These are phyloP conservation scores for Taenaris catops DNA, from an alignment of 2,888 invertebrate genomes.

Conservation along the genomic window DNA sequence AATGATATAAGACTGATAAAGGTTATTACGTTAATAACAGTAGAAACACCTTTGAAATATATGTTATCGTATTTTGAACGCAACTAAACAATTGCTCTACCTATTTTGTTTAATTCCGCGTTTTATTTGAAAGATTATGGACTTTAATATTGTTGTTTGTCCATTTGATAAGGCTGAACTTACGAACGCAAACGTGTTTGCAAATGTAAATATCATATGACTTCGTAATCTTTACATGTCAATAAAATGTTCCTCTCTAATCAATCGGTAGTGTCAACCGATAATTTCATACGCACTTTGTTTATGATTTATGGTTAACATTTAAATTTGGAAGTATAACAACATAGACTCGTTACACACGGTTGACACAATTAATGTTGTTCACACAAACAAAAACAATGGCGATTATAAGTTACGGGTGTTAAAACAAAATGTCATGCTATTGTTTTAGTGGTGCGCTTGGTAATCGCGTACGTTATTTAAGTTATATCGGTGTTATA, in stretches of 20 bases:
- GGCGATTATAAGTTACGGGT: conserved; percentile 4
- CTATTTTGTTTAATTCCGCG: conserved; percentile 42
- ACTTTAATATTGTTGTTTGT: no score
- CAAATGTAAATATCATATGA: no score
- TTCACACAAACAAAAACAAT: conserved; percentile 13
- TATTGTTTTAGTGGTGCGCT: not conserved
- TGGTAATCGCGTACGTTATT: not conserved
- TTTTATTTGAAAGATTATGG: conserved; percentile 32
- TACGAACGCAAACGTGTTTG: no score
- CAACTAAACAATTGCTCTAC: conserved; percentile 3
- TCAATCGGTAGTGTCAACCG: no score
- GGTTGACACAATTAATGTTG: conserved; percentile 4
- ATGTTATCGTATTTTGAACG: conserved; percentile 7
- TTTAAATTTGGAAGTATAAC: no score
- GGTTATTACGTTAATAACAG: not conserved
- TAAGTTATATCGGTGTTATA: no score
- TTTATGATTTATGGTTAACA: no score
- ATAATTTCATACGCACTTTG: no score
- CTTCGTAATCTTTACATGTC: no score
- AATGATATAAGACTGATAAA: not conserved
- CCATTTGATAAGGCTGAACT: no score
- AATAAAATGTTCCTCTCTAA: no score
- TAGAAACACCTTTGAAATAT: not conserved
- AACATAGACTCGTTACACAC: no score
- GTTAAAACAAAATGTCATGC: conserved; percentile 3